Conservation (phyloP, 2,113 vertebrate genomes). For the western clawed frog (Xenopus tropicalis) region DNA sequence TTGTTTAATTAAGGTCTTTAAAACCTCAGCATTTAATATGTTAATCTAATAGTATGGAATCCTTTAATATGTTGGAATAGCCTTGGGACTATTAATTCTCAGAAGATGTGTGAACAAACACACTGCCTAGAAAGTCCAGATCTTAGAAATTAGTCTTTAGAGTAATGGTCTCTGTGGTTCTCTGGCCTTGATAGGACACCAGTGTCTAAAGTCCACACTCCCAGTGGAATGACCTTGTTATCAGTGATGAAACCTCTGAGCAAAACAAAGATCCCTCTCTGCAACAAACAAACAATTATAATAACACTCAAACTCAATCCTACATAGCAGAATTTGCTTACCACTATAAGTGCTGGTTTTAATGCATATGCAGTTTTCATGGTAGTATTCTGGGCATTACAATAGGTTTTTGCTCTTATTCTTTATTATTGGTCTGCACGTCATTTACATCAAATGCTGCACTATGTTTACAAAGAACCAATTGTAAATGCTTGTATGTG, state of each 20-base stretch:
- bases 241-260: conserved; percentile 30
- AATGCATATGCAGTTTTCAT: too few relatives aligned
- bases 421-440: too few relatives aligned
- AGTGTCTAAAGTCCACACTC: conserved; percentile 25
- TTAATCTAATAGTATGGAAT: conserved; percentile 14
- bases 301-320: neutral
- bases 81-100: conserved; percentile 27
- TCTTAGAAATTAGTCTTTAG: conserved; percentile 24
- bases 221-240: conserved; percentile 12
- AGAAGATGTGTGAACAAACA: conserved; percentile 30
- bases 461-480: too few relatives aligned
- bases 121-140: conserved; percentile 7
- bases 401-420: too few relatives aligned
- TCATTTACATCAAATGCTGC: too few relatives aligned
- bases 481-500: too few relatives aligned
- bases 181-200: conserved; percentile 38
- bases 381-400: too few relatives aligned
- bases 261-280: conserved; percentile 23
- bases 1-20: too few relatives aligned
- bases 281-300: conserved; percentile 34
- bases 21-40: neutral
- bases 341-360: too few relatives aligned
- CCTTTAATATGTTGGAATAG: conserved; percentile 12
- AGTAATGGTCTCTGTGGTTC: conserved; percentile 30
- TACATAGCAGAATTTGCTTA: too few relatives aligned